Evolutionary conservation across 2,113 vertebrate species (phyloP).

Genomic region (Passerina amoena): DNA sequence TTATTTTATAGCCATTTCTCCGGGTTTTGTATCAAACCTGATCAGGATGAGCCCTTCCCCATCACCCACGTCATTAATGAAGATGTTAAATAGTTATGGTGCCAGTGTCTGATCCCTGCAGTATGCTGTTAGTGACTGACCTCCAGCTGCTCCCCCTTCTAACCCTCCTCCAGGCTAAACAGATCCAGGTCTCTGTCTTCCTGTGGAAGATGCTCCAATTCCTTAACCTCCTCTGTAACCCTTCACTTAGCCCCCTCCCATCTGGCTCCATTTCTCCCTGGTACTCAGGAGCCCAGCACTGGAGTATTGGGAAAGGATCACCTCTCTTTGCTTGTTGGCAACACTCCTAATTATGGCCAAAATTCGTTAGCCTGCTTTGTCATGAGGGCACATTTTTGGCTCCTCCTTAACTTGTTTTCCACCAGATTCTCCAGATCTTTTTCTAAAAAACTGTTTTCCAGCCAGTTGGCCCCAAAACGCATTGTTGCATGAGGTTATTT

Average conservation of each 20-base stretch:
- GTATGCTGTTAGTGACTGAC: neutral
- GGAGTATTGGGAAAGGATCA: neutral
- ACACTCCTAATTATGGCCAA: neutral
- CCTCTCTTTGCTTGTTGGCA: neutral
- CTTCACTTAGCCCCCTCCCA: neutral
- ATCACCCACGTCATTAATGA: neutral
- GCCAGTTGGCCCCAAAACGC: neutral
- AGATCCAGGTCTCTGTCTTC: neutral
- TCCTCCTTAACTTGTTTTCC: neutral
- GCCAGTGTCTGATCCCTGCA: neutral
- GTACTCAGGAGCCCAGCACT: neutral
- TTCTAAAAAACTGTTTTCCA: neutral
- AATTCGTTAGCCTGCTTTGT: neutral
- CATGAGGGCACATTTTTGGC: neutral
- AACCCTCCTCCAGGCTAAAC: neutral
- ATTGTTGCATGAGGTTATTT: neutral
- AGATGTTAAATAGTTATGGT: neutral
- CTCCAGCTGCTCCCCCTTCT: fast-evolving
- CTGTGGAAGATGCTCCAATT: neutral
- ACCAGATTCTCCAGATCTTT: neutral
- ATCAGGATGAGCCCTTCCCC: neutral
- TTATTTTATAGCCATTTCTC: neutral
- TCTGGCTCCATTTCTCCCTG: neutral
- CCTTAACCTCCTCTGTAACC: neutral
- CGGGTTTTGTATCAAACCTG: neutral